These are phyloP conservation scores for Raja brachyura DNA, from an alignment of 2,113 vertebrate species.

Conservation along the genomic window DNA sequence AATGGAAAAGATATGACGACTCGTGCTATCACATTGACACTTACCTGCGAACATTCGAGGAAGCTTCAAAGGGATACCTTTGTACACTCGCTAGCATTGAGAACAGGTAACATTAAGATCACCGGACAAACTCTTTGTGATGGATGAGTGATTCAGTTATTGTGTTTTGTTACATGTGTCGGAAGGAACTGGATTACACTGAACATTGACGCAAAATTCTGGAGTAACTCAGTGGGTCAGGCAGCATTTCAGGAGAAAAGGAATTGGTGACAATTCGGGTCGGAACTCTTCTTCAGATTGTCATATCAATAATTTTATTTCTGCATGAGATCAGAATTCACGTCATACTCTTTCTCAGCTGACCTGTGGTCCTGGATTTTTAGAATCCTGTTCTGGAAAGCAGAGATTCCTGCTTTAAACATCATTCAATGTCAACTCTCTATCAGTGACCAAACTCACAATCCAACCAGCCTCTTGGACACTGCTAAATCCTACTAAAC, in stretches of 20 bases:
- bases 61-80: conserved; percentile 73
- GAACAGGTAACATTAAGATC: conserved; percentile 67
- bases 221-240: too few relatives aligned
- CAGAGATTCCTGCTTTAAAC: not conserved
- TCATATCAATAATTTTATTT: not conserved
- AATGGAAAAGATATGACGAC: conserved; percentile 74
- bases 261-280: too few relatives aligned
- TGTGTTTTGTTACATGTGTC: not conserved
- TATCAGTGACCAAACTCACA: too few relatives aligned
- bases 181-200: too few relatives aligned
- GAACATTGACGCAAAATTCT: too few relatives aligned
- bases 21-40: conserved; percentile 79
- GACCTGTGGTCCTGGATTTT: not conserved
- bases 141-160: not conserved
- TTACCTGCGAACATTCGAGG: conserved; percentile 67
- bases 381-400: not conserved
- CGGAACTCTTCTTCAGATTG: too few relatives aligned
- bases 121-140: conserved; percentile 40
- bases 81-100: conserved; percentile 77
- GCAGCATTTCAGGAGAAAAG: too few relatives aligned
- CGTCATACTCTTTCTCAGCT: not conserved
- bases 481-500: too few relatives aligned
- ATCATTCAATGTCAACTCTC: not conserved
- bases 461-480: too few relatives aligned
- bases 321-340: not conserved